phyloP scores from a whole-genome alignment of 2,797 vertebrate genomes.

The Melanogrammus aeglefinus region DNA sequence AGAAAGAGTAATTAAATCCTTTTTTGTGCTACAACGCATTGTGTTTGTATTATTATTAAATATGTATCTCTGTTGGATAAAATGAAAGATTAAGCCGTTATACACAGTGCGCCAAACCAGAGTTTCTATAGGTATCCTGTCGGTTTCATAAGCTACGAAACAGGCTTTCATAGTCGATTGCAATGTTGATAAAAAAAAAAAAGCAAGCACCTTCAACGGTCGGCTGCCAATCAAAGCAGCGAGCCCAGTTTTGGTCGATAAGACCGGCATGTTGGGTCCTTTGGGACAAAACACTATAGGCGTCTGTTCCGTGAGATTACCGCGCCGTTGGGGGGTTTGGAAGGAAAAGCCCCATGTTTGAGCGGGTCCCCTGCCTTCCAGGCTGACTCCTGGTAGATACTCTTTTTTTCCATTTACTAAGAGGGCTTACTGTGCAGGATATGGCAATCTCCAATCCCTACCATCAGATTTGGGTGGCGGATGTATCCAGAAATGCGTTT shows the following conservation, averaged over 20 bases:
- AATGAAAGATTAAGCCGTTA: not conserved
- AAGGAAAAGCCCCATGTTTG: too few species aligned
- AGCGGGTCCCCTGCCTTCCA: too few species aligned
- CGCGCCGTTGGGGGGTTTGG: too few species aligned
- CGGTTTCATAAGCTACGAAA: not conserved
- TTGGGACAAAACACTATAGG: not conserved
- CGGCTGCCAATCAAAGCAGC: not conserved
- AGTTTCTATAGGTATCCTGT: too few species aligned
- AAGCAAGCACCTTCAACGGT: not conserved
- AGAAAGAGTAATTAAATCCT: not conserved
- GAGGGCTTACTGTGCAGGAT: too few species aligned
- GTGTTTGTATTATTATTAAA: not conserved
- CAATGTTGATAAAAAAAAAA: too few species aligned
- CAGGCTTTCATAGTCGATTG: not conserved
- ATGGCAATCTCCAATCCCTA: too few species aligned
- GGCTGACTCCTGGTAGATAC: too few species aligned
- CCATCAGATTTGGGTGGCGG: too few species aligned
- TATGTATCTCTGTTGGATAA: not conserved
- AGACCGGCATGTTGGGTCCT: not conserved
- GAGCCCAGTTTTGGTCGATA: not conserved
- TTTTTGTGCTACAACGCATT: not conserved
- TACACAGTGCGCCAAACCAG: not conserved
- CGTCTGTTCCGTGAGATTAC: not conserved
- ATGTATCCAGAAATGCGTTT: too few species aligned
- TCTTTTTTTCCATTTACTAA: too few species aligned